Conservation (phyloP, 64 coral and sea anemone species). For the Cladopsammia gracilis region DNA sequence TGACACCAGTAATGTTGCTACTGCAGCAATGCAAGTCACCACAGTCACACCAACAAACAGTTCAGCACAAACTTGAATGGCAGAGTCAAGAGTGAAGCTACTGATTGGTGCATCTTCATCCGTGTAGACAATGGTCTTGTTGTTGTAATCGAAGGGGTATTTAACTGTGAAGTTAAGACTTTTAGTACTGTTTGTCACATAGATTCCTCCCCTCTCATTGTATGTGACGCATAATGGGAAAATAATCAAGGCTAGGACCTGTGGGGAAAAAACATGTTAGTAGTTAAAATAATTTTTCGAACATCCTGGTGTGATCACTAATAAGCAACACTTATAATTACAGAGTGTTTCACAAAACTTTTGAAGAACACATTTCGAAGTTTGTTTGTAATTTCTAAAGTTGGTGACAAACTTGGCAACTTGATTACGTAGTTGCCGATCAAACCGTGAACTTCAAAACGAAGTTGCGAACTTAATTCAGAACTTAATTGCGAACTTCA, state of each 20-base stretch:
- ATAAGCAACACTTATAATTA: no score
- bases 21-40: slow-evolving; percentile 35
- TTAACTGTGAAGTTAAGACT: slow-evolving; percentile 86
- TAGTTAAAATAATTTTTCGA: no score
- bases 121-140: slow-evolving; percentile 73
- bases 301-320: no score
- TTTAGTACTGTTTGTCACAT: not conserved
- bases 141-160: slow-evolving; percentile 89
- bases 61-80: slow-evolving; percentile 76
- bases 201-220: slow-evolving; percentile 62
- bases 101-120: slow-evolving; percentile 55
- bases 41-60: slow-evolving; percentile 77
- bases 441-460: no score
- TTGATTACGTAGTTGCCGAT: no score
- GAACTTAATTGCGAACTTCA: no score
- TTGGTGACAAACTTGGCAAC: no score
- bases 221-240: slow-evolving; percentile 78
- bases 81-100: slow-evolving; percentile 87
- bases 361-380: no score
- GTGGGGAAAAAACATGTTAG: not conserved
- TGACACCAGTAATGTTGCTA: slow-evolving; percentile 49
- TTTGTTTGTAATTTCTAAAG: no score
- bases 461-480: no score
- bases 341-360: no score
- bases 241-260: slow-evolving; percentile 61